Base-by-base conservation (phyloP, 2,113 vertebrate genomes). In the Muntiacus reevesi region DNA sequence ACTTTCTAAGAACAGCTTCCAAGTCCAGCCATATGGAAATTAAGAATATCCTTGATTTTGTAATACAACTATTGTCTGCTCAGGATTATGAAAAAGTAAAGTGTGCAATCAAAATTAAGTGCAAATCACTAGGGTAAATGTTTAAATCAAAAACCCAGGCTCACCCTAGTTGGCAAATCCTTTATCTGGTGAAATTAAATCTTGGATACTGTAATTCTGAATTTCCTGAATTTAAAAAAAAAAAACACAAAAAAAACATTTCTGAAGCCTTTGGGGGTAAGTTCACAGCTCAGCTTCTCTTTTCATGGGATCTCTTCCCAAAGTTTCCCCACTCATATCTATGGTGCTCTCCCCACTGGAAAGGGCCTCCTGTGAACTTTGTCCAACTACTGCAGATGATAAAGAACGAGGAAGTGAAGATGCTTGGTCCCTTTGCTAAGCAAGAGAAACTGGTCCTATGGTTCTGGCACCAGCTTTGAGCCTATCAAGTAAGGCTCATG, bases 31-130 rank as follows among this genome's bases (percentile, higher is more conserved):
- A 67, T 62, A 97, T 95, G 60, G 86, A 87, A 94, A 91, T n/a
- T 54, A 76, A 86, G n/a, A 94, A 27, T 97, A 57, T 16, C 17
- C 57, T 96, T 93, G 96, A 40, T 97, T 97, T 97, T 96, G 86
- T 33, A 94, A 89, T 76, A 47, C 2, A 83, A 54, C 43, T 7
- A 59, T 95, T 92, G 21, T 91, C 91, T 96, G 8, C 43, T 87
- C 7, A 59, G 64, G 28, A 94, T 96, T 93, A 86, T n/a, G 36
- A 96, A 83, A 97, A 95, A 60, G 50, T 28, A 14, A 47, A 95
- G 50, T 87, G 55, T 91, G 47, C 23, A 64, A 94, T 91, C 60
- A 74, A 97, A 94, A 90, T 36, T 78, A 33, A 94, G 57, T 79
- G 13, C 14, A 86, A 57, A 87, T 94, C 87, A 92, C 92, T 81